A percentile compares a stretch with the other conserved stretches of the same genome.
These are phyloP conservation scores for Volucella zonaria DNA, from an alignment of 2,888 invertebrate species.

Conservation along the genomic window DNA sequence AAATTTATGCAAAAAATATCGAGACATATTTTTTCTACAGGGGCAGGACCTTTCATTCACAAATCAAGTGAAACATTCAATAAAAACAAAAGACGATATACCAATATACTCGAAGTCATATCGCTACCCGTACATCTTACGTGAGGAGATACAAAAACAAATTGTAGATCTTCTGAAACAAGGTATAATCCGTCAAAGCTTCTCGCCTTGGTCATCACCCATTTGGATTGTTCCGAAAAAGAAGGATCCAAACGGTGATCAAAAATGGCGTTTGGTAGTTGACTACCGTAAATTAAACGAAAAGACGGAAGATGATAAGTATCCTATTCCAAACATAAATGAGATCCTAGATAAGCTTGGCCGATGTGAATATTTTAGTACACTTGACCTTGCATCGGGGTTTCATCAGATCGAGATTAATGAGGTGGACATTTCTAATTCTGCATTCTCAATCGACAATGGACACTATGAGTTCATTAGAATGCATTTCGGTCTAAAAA, in stretches of 20 bases:
- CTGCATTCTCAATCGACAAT: constrained; percentile 1
- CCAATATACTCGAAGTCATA: too few relatives aligned
- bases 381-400: constrained; percentile 19
- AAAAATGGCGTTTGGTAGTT: constrained; percentile 15
- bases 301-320: constrained; percentile 48
- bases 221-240: constrained; percentile 23
- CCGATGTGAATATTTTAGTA: neutral
- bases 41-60: neutral
- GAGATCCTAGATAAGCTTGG: constrained; percentile 27
- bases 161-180: too few relatives aligned
- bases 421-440: neutral
- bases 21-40: neutral
- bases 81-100: too few relatives aligned
- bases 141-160: too few relatives aligned
- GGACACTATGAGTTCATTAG: constrained; percentile 28
- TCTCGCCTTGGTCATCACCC: neutral
- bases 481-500: constrained; percentile 26
- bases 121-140: neutral
- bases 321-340: constrained; percentile 50
- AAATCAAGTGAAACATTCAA: neutral
- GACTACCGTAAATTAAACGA: constrained; percentile 47
- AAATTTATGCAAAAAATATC: neutral
- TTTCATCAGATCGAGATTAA: constrained; percentile 19
- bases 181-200: too few relatives aligned
- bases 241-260: neutral